A percentile compares a stretch with the other conserved stretches of the same genome.
Conservation (phyloP, 1,140 invertebrate species). For the Zaprionus tsacasi region DNA sequence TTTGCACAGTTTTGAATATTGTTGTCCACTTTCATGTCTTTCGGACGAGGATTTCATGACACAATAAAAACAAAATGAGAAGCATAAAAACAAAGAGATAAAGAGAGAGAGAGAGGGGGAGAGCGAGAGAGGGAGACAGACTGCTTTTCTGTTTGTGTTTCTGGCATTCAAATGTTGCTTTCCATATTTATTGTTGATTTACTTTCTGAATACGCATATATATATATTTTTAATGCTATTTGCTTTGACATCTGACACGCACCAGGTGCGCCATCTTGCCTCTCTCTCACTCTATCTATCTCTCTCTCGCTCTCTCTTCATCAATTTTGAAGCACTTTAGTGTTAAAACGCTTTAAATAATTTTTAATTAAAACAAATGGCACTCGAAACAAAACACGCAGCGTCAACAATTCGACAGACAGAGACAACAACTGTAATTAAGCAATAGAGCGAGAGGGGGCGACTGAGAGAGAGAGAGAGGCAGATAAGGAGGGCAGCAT, state of each 20-base stretch:
- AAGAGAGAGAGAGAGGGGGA: not conserved
- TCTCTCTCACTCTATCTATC: not conserved
- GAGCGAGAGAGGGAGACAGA: not conserved
- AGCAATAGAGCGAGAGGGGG: slow-evolving; percentile 10
- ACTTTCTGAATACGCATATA: not conserved
- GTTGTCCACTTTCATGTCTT: slow-evolving; percentile 8
- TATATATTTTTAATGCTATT: not conserved
- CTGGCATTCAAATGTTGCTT: not conserved
- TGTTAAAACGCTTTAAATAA: slow-evolving; percentile 71
- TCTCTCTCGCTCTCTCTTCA: not conserved
- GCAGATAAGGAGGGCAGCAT: not conserved
- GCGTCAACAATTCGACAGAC: slow-evolving; percentile 49
- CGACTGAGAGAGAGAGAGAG: not conserved
- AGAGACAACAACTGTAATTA: slow-evolving; percentile 44
- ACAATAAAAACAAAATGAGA: slow-evolving; percentile 11
- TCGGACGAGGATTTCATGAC: slow-evolving; percentile 5
- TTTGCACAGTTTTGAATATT: slow-evolving; percentile 36
- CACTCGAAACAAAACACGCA: slow-evolving; percentile 78
- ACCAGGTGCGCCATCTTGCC: not conserved
- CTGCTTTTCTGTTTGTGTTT: slow-evolving; percentile 3
- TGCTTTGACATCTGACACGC: slow-evolving; percentile 2
- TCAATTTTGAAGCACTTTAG: slow-evolving; percentile 29
- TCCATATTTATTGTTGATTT: not conserved
- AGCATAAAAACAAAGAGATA: not conserved
- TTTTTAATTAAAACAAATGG: slow-evolving; percentile 81